Conservation (phyloP, 2,888 invertebrate species). For the Nymphalis urticae region DNA sequence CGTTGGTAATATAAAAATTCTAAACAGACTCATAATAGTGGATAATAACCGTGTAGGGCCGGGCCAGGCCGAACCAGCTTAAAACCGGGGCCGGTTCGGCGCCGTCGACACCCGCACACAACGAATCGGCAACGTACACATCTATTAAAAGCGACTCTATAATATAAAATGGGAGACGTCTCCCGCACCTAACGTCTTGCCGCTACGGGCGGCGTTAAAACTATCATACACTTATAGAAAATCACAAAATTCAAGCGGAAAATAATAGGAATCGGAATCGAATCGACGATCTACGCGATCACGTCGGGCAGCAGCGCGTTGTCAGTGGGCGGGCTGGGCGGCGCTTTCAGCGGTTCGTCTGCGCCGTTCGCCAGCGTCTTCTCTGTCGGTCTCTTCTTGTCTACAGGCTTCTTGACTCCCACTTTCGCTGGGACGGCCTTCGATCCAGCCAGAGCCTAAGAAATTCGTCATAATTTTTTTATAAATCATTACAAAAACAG, state of each 20-base stretch:
- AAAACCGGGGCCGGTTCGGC: constrained; percentile 8
- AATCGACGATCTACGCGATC: constrained; percentile 63
- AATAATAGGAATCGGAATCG: constrained; percentile 73
- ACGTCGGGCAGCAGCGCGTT: constrained; percentile 73
- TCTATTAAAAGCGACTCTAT: constrained; percentile 79
- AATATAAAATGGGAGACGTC: constrained; percentile 73
- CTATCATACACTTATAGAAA: constrained; percentile 80
- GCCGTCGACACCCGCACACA: constrained; percentile 24
- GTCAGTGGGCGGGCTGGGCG: constrained; percentile 77
- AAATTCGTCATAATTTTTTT: not conserved
- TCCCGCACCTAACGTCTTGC: constrained; percentile 77
- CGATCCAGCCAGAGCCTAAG: constrained; percentile 54
- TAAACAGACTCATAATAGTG: constrained; percentile 78
- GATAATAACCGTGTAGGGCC: constrained; percentile 59
- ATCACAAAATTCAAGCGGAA: constrained; percentile 81
- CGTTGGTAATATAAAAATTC: constrained; percentile 82
- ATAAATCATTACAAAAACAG: not conserved
- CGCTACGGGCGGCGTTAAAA: constrained; percentile 63
- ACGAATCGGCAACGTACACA: constrained; percentile 35
- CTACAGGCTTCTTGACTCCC: constrained; percentile 43
- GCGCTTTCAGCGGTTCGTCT: constrained; percentile 66
- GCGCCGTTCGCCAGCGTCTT: constrained; percentile 48
- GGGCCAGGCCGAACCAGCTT: constrained; percentile 37
- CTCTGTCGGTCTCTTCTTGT: constrained; percentile 43
- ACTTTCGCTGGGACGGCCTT: constrained; percentile 46